Evolutionary conservation across 2,113 vertebrate species (phyloP), one percentile per base, ranked within the genome.

Genomic region (Thymallus thymallus): DNA sequence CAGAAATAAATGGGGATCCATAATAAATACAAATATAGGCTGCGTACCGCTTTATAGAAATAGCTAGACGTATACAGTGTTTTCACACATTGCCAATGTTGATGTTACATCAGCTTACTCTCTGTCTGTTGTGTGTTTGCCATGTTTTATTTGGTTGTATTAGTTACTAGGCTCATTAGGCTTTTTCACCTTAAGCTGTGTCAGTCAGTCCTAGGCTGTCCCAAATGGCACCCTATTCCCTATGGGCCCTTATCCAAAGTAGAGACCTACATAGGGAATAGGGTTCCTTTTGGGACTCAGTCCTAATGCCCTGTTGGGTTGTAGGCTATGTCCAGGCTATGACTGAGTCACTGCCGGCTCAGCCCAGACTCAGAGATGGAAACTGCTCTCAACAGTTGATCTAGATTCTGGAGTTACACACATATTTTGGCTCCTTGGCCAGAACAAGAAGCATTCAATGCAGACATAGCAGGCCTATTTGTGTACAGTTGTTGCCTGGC

Each of bases 381-480:
- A 91, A 83, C 81, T 88, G 82, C 76, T 84, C 72, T 77, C 76
- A 76, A 56, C 62, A 72, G 81, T 64, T 92, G 88, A 85, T 85
- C 90, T 82, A 91, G 83, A 84, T 92, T 84, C 58, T 79, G 66
- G 7, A 12, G 35, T 9, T 77, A 76, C 60, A 30, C 62, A 83
- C 48, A 72, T 80, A 30, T 82, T 84, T 71, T 68, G 30, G 45
- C 29, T 62, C 73, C 80, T 79, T 48, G 70, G 32, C 29, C 69
- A 12, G 20, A 76, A 61, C 60, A 61, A 55, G 51, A 55, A 55
- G 51, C 20, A 6, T 55, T 55, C 20, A 55, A 55, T 55, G 51
- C 51, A 55, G 48, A 14, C 13, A 20, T 7, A 60, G 58, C n/a
- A 60, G 22, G 35, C 9, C 35, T 41, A 61, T 24, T 10, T 24